Evolutionary conservation across 2,888 invertebrate species (phyloP), one percentile per base, ranked within the genome.

Genomic region (Homarus gammarus): DNA sequence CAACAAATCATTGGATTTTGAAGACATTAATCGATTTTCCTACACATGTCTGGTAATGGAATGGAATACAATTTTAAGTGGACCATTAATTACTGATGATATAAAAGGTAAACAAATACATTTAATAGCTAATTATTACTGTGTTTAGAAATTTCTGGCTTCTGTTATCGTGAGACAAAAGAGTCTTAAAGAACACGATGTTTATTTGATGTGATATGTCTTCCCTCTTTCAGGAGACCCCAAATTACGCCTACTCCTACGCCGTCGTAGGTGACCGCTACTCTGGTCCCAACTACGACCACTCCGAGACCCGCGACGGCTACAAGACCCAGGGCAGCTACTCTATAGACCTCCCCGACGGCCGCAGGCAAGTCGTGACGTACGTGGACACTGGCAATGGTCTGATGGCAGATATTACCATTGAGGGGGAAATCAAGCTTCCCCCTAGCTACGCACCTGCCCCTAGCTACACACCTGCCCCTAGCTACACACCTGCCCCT

Each of bases 341-440:
- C 86, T 36, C 70, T 27, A 87, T 90, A 40, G 82, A 86, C 75
- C 90, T 90, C 70, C 90, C 90, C 36, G 90, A 90, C 82, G 90
- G 90, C 38, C 90, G 90, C 77, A 81, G 56, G 61, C 87, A 90
- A 77, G 73, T 56, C 75, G 90, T 90, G 49, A 82, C 44, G 12
- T 90, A 90, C 77, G 68, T 83, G 18, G 90, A 81, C 86, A 87
- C 87, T 61, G 87, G 87, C 56, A 73, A 90, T 72, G 90, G 90
- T 51, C 78, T 87, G 44, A 68, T 82, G 49, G 90, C 90, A 27
- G 83, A 90, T 12, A 87, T 90, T 15, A 90, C 49, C 44, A 81
- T 82, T 83, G 87, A 87, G 33, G 90, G 90, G 31, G 82, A 87
- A 49, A 82, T 87, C 22, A 72, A 83, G 75, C 75, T 83, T 56